These are phyloP conservation scores for Gopherus evgoodei DNA, from an alignment of 2,113 vertebrate genomes.

Conservation along the genomic window DNA sequence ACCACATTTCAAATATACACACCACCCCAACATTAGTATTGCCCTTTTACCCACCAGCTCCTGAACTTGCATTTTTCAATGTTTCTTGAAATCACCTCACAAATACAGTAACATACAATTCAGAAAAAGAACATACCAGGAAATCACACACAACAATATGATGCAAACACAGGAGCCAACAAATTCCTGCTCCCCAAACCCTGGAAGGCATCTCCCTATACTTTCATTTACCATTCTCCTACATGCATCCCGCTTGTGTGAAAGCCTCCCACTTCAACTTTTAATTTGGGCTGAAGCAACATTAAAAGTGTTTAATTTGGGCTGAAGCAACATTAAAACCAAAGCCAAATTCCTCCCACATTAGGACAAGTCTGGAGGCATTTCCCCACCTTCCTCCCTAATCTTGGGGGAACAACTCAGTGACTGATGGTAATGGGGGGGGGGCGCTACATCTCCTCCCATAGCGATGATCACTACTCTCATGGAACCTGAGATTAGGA, in stretches of 20 bases:
- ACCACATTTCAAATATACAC: neutral
- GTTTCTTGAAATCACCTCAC: neutral
- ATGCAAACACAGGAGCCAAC: too few species aligned
- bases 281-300: neutral
- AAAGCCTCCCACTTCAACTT: neutral
- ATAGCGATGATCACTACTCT: neutral
- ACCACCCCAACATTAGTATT: neutral
- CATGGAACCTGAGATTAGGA: neutral
- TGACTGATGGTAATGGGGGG: neutral
- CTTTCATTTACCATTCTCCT: neutral
- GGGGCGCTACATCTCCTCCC: neutral
- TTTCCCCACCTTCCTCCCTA: neutral
- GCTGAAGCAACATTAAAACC: neutral
- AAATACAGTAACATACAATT: neutral
- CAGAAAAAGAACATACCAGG: neutral
- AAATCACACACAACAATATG: neutral
- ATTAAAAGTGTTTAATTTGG: neutral
- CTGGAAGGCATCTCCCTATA: neutral
- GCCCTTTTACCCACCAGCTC: neutral
- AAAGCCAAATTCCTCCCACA: neutral
- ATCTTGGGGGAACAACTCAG: neutral
- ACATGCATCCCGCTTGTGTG: neutral
- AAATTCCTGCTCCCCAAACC: neutral
- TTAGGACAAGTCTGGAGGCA: neutral
- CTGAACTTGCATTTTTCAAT: neutral